These are phyloP conservation scores for Cephus spinipes DNA, from an alignment of 2,888 invertebrate genomes.

Conservation along the genomic window DNA sequence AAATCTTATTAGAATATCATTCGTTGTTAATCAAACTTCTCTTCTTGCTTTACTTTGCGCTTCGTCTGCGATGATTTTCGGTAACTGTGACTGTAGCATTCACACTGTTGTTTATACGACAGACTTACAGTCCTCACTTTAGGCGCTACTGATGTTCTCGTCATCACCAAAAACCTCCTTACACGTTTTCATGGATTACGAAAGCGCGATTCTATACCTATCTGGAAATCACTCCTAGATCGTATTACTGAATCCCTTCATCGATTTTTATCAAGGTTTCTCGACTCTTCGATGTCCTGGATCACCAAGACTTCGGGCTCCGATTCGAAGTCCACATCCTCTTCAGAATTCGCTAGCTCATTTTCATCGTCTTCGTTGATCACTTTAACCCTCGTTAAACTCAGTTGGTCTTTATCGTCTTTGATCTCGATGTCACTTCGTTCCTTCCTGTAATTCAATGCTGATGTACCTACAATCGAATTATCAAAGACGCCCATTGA, in stretches of 20 bases:
- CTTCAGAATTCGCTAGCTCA: background rate
- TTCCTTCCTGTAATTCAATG: conserved; percentile 3
- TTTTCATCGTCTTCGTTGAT: background rate
- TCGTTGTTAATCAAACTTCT: background rate
- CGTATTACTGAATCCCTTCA: background rate
- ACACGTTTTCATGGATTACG: background rate
- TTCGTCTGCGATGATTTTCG: background rate
- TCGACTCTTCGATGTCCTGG: background rate
- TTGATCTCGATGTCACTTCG: background rate
- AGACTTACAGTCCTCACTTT: background rate
- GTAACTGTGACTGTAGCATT: background rate
- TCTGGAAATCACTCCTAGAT: background rate
- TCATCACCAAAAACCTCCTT: background rate
- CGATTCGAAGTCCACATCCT: background rate
- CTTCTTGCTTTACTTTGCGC: background rate
- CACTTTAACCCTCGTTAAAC: background rate
- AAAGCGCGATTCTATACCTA: background rate
- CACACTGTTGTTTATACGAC: background rate
- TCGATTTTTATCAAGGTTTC: background rate
- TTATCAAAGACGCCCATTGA: conserved; percentile 6
- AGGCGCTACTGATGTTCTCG: background rate
- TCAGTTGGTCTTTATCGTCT: background rate
- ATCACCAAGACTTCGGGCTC: background rate
- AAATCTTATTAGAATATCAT: background rate
- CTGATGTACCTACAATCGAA: background rate